Evolutionary conservation across 2,797 vertebrate species (phyloP), one percentile per base, ranked within the genome.

Genomic region (Huso huso): DNA sequence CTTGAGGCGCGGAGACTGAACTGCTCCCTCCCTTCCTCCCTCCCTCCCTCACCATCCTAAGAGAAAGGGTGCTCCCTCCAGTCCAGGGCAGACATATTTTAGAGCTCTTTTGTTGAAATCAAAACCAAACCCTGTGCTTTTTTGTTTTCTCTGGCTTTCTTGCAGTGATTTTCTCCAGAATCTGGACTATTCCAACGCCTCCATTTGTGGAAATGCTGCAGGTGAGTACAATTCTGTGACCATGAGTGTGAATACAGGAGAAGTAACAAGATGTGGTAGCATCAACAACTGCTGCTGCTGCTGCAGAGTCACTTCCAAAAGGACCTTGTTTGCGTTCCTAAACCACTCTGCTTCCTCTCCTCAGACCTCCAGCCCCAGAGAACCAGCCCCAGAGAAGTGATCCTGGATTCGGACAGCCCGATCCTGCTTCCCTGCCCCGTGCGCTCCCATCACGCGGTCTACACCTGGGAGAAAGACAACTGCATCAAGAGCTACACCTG

Each of bases 381-480:
- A 48, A 90, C 87, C 8, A 78, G 82, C 6, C 90, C 90, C 13
- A 86, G 76, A 66, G 84, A 87, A 49, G 85, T 93, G 64, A 7
- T 80, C 7, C 80, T 92, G 15, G 83, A 82, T 48, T 81, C 76
- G 23, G 87, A 89, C 58, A 84, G 84, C 49, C 80, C 87, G 0
- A 62, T 93, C 68, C 86, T 90, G 7, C 81, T 93, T 4, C 90
- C 90, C 0, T 93, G 91, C 77, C 90, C 89, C 0, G 84, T 93
- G 68, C 85, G 67, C 67, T 93, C 91, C 66, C 91, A 90, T 74
- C 90, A 90, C 3, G 91, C 91, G 71, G 81, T 77, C 68, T 93
- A 93, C 68, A 87, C 84, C 62, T 93, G 91, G 91, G 88, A 90
- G 74, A 90, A 86, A 68, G 91, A 91, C 71, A 84, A 88, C 84